A percentile compares a stretch with the other conserved stretches of the same genome.
Evolutionary conservation across 1,140 invertebrate species (phyloP).

Genomic region (Tetraneura akinire): DNA sequence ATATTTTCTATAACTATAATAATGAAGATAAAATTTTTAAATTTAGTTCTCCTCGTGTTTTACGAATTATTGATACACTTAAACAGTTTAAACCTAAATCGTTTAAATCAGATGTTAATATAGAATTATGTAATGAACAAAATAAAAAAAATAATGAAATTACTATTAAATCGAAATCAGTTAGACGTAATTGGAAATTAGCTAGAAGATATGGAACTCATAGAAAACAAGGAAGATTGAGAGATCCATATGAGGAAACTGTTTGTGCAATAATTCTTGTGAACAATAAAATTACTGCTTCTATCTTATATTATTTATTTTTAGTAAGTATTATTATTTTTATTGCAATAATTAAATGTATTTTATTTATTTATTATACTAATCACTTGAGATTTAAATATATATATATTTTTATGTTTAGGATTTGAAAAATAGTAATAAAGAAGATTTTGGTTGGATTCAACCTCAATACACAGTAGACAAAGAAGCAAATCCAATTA

Average conservation of each 20-base stretch:
- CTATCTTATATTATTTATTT: slow-evolving; percentile 76
- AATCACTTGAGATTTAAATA: not conserved
- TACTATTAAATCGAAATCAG: slow-evolving; percentile 61
- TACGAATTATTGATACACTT: slow-evolving; percentile 53
- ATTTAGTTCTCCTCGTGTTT: slow-evolving; percentile 37
- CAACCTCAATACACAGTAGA: slow-evolving; percentile 75
- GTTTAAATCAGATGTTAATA: slow-evolving; percentile 45
- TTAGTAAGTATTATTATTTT: slow-evolving; percentile 60
- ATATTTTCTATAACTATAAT: slow-evolving; percentile 37
- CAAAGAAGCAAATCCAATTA: slow-evolving; percentile 67
- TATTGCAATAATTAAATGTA: not conserved
- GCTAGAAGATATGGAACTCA: slow-evolving; percentile 47
- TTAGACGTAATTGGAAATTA: slow-evolving; percentile 47
- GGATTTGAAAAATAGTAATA: slow-evolving; percentile 70
- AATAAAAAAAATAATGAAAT: slow-evolving; percentile 55
- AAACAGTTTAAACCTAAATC: slow-evolving; percentile 50
- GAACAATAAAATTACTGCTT: slow-evolving; percentile 78
- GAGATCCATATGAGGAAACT: slow-evolving; percentile 62
- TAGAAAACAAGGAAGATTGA: slow-evolving; percentile 20
- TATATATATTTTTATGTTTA: slow-evolving; percentile 59
- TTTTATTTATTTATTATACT: not conserved
- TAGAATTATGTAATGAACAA: slow-evolving; percentile 54
- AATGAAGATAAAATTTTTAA: slow-evolving; percentile 34
- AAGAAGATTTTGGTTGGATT: slow-evolving; percentile 71
- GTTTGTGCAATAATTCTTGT: slow-evolving; percentile 89